Evolutionary conservation across 2,797 vertebrate species (phyloP).

Genomic region (Bucorvus abyssinicus): DNA sequence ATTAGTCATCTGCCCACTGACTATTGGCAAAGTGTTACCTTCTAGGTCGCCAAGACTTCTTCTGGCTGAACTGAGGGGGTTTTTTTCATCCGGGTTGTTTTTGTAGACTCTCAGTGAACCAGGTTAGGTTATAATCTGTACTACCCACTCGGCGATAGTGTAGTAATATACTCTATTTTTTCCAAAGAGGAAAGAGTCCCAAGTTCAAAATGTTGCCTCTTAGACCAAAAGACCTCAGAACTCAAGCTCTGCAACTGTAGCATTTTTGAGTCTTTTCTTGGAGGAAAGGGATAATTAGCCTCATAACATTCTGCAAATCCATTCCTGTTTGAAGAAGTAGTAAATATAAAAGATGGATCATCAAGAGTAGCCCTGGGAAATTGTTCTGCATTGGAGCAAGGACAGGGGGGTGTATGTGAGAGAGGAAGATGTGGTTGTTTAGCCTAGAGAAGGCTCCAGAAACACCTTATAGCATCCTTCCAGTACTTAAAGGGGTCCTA

Average conservation of each 20-base stretch:
- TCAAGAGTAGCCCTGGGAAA: neutral
- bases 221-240: neutral
- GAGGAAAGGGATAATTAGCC: neutral
- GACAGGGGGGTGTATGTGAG: fast-evolving
- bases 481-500: neutral
- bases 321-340: neutral
- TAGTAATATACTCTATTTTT: neutral
- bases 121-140: neutral
- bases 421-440: neutral
- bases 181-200: neutral
- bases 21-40: neutral
- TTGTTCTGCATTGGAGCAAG: neutral
- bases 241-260: neutral
- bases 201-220: neutral
- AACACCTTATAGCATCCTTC: neutral
- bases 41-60: neutral
- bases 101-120: neutral
- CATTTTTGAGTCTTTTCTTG: neutral
- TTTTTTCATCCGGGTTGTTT: neutral
- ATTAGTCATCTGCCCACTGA: neutral
- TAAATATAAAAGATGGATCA: neutral
- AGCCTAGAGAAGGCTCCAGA: neutral
- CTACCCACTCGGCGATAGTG: fast-evolving
- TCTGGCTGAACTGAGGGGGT: neutral
- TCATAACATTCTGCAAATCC: neutral